A percentile compares a stretch with the other conserved stretches of the same genome.
Conservation (phyloP, 2,888 invertebrate genomes). For the Eutolmus rufibarbis region DNA sequence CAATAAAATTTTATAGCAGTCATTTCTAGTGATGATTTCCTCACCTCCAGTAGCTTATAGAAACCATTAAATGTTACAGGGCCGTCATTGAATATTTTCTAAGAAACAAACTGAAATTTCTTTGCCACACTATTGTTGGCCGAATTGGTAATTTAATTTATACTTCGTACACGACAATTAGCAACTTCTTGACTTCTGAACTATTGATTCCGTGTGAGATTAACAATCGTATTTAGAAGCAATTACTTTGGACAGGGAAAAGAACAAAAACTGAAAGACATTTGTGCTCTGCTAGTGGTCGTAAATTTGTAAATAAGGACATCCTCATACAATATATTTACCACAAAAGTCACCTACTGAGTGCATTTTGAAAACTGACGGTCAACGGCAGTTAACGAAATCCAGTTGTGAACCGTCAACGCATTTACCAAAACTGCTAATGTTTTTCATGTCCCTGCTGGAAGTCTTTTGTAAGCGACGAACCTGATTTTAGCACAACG, state of each 20-base stretch:
- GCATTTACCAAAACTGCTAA: background rate
- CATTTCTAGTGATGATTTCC: constrained; percentile 11
- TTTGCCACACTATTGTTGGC: background rate
- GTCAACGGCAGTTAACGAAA: background rate
- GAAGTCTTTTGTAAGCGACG: constrained; percentile 1
- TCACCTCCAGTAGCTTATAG: constrained; percentile 17
- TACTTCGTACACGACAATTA: background rate
- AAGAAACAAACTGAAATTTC: background rate
- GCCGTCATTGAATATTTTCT: background rate
- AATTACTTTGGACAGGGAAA: background rate
- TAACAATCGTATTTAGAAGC: background rate
- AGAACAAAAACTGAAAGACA: background rate
- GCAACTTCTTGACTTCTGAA: constrained; percentile 21
- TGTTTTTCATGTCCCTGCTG: background rate
- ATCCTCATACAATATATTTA: background rate
- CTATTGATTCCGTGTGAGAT: background rate
- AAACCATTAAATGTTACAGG: background rate
- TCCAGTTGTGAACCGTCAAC: background rate
- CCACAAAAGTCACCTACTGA: constrained; percentile 42
- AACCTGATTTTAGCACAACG: background rate
- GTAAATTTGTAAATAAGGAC: constrained; percentile 26
- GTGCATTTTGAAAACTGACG: constrained; percentile 36
- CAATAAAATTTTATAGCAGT: constrained; percentile 14
- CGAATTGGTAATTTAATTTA: background rate
- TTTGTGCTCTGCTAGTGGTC: background rate